Base-by-base conservation (phyloP, 2,113 vertebrate genomes). In the Equus quagga region DNA sequence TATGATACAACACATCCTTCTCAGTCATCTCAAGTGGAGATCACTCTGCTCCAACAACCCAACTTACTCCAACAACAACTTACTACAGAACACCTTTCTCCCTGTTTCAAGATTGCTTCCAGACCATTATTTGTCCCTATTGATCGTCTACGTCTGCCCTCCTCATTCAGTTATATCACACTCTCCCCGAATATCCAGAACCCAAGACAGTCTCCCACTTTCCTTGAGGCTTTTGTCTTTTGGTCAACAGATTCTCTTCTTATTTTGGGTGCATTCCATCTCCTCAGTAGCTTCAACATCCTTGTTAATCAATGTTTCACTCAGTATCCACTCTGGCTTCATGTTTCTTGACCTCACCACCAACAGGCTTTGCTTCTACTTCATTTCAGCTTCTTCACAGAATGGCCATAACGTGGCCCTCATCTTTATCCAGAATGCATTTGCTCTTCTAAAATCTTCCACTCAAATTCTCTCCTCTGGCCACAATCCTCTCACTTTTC, bases 401-500 rank as follows among this genome's bases (percentile, higher is more conserved):
- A 21, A 83, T 12, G 58, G 78, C 24, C n/a, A 79, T 62, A 67
- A 5, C 75, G 15, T 46, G 31, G 73, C 76, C 67, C 26, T 91
- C 21, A 24, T n/a, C 72, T 94, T 72, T 23, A 76, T 44, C 78
- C 64, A 83, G 67, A 91, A 85, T 10, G n/a, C 49, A 31, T 96
- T 79, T 56, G 49, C 44, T 93, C 62, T 91, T 93, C 69, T 86
- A 33, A 87, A 89, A 91, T 85, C 67, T 65, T 95, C 90, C 81
- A 1, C n/a, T 84, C 78, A 95, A 44, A 92, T 94, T 85, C 91
- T 93, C 91, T 84, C 54, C 46, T 72, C 76, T 79, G 78, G 89
- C 58, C 83, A 81, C 64, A 94, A 12, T 87, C 75, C 23, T 90
- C 88, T 96, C 36, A 97, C 89, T 90, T 97, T 96, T 80, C 86